Percentiles rank a stretch among this genome's conserved stretches.
These are phyloP conservation scores for Cryptomyrus ogoouensis DNA, from an alignment of 2,113 vertebrate genomes.

Conservation along the genomic window DNA sequence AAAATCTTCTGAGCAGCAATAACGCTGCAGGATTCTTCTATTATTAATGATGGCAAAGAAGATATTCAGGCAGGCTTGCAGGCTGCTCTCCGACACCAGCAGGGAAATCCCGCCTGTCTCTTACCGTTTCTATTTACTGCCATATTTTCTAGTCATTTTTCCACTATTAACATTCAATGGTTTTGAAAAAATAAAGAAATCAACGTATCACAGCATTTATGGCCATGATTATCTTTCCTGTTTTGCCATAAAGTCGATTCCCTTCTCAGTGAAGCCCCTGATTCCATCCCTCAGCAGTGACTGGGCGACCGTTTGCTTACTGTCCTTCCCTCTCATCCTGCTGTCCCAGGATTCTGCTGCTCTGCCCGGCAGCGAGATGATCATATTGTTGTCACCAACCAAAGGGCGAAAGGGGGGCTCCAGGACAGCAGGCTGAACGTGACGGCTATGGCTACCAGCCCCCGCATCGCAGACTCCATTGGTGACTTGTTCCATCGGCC, in stretches of 20 bases:
- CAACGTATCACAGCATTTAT: background rate
- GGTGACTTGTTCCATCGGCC: background rate
- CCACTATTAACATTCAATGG: background rate
- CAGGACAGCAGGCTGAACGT: background rate
- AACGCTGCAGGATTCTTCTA: background rate
- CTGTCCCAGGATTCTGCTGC: too few relatives aligned
- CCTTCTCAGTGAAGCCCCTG: too few relatives aligned
- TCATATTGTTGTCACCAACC: constrained; percentile 31
- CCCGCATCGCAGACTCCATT: background rate
- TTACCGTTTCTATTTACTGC: background rate
- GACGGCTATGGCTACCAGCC: background rate
- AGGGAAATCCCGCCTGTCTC: background rate
- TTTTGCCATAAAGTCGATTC: too few relatives aligned
- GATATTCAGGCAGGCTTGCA: background rate
- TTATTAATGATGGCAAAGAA: background rate
- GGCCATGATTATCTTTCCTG: too few relatives aligned
- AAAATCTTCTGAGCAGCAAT: background rate
- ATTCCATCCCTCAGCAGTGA: too few relatives aligned
- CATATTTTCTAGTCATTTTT: background rate
- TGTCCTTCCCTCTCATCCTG: too few relatives aligned
- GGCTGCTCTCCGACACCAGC: background rate
- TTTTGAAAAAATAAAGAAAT: background rate
- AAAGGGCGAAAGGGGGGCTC: background rate
- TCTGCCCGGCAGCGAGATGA: constrained; percentile 24
- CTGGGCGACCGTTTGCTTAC: too few relatives aligned